Base-by-base conservation (phyloP, 2,113 vertebrate genomes). In the Cynoglossus semilaevis region DNA sequence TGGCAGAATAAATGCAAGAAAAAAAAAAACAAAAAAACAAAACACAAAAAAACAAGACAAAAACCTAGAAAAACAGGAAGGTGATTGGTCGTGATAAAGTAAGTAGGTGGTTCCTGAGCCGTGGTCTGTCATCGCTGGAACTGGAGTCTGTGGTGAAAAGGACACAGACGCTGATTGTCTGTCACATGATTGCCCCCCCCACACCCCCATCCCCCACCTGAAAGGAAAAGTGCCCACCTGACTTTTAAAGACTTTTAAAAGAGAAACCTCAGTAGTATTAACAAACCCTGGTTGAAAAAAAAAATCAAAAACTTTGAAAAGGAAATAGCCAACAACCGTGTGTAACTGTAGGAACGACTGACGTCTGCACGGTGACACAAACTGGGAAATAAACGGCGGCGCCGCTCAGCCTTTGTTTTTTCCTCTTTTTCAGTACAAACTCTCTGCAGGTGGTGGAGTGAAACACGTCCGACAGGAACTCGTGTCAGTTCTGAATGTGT, bases 401-500 rank as follows among this genome's bases (percentile, higher is more conserved):
- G 38, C 44, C 13, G 16, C 45, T 56, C 47, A 0, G 47, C 51
- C 54, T 65, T 49, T 41, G 57, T 38, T 60, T 74, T 63, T 60
- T 72, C 63, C 40, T 51, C 42, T 68, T 50, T 63, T 74, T 40
- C 29, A 70, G 52, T 11, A 13, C 38, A 16, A 47, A 49, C 45
- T 65, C 18, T 45, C 63, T 17, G 59, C 62, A 15, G 48, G 66
- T 10, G 5, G 51, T 48, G 64, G 58, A 52, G 63, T 41, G 69
- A 72, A 70, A 63, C 56, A 35, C 56, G 70, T 43, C 42, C 14
- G 38, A 41, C 11, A 1, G 57, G 49, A 15, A 45, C 19, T 16
- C 38, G 67, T 54, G 77, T 72, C 15, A 61, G 37, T 52, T 67
- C 44, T 76, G 77, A 80, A 63, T 52, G 51, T 69, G 63, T 51